A percentile compares a stretch with the other conserved stretches of the same genome.
These are phyloP conservation scores for Sminthurides bifidus DNA, from an alignment of 1,140 invertebrate genomes.

Conservation along the genomic window DNA sequence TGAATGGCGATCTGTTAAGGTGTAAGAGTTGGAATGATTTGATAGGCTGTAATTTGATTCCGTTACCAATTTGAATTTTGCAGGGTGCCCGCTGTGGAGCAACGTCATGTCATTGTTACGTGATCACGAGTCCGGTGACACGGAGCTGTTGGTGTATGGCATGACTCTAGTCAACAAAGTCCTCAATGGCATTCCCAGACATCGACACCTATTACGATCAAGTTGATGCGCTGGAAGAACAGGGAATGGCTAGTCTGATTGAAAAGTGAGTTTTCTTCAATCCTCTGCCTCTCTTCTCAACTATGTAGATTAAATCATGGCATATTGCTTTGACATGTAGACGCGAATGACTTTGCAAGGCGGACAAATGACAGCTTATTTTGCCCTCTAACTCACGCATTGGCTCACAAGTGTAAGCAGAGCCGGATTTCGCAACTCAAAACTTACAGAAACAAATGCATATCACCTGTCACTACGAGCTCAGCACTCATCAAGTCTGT, in stretches of 20 bases:
- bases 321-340: no score
- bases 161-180: constrained; percentile 79
- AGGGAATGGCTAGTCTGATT: constrained; percentile 86
- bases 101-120: constrained; percentile 82
- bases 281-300: neutral
- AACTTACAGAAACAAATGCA: no score
- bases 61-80: no score
- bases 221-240: constrained; percentile 88
- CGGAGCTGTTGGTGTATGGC: constrained; percentile 88
- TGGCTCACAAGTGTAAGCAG: neutral
- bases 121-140: constrained; percentile 88
- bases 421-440: no score
- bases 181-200: constrained; percentile 85
- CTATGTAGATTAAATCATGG: neutral
- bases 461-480: no score
- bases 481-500: no score
- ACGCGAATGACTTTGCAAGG: neutral
- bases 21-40: no score
- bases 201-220: constrained; percentile 98
- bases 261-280: constrained; percentile 44
- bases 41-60: no score
- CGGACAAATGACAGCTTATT: no score
- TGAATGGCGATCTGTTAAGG: no score
- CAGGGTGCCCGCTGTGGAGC: constrained; percentile 56
- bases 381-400: no score